These are phyloP conservation scores for Knipowitschia caucasica DNA, from an alignment of 2,797 vertebrate genomes.

Conservation along the genomic window DNA sequence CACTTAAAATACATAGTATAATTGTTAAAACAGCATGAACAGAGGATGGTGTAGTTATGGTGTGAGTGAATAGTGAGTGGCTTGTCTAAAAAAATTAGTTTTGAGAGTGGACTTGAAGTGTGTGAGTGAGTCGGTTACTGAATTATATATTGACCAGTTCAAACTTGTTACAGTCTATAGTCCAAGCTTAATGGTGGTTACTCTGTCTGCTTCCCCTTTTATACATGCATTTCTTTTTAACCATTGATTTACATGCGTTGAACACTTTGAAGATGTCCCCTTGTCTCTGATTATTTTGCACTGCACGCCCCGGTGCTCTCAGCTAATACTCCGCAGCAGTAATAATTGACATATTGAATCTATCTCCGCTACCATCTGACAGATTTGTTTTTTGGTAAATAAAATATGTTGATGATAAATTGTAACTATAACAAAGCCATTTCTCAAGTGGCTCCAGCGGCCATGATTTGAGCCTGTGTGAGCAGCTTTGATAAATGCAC, in stretches of 20 bases:
- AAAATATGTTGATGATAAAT: conserved; percentile 65
- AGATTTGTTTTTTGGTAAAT: conserved; percentile 61
- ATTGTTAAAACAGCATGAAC: no score
- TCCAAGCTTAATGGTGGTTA: no score
- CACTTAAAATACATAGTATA: no score
- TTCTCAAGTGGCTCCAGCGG: conserved; percentile 61
- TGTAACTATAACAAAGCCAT: conserved; percentile 62
- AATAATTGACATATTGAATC: conserved; percentile 53
- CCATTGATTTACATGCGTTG: background rate
- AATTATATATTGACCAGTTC: no score
- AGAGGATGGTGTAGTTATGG: no score
- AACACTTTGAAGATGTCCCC: background rate
- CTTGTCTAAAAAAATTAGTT: no score
- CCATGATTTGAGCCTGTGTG: conserved; percentile 67
- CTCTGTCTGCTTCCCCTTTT: no score
- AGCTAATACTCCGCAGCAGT: conserved; percentile 27
- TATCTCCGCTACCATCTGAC: conserved; percentile 51
- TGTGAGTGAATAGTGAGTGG: no score
- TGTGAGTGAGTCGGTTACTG: no score
- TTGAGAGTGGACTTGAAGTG: no score
- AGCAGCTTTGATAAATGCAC: conserved; percentile 79
- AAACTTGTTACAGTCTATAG: no score
- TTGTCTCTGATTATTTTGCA: background rate
- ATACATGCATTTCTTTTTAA: background rate
- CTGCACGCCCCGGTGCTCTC: background rate